Conservation (phyloP, 2,797 vertebrate species). For the Protonibea diacanthus region DNA sequence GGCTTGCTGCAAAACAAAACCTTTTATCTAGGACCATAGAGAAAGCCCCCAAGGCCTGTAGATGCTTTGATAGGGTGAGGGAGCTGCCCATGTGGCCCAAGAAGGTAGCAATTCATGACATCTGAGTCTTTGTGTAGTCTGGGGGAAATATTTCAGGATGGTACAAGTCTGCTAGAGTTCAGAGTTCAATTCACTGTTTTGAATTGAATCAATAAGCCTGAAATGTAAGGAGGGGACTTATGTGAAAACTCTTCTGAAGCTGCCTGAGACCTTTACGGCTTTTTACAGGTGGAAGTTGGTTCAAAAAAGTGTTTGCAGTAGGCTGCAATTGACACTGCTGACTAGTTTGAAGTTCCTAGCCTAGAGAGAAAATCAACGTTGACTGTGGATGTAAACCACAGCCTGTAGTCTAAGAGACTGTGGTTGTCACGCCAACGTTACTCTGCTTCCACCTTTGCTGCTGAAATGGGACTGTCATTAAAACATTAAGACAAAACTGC, state of each 20-base stretch:
- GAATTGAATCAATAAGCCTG: neutral
- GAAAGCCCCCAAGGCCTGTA: slow-evolving; percentile 22
- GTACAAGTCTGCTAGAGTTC: neutral
- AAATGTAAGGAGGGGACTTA: neutral
- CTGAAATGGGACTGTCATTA: slow-evolving; percentile 24
- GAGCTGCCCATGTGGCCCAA: slow-evolving; percentile 18
- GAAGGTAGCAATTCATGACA: slow-evolving; percentile 3
- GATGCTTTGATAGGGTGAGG: neutral
- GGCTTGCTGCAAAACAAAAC: neutral
- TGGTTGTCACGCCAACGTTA: slow-evolving; percentile 19
- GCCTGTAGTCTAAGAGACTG: neutral
- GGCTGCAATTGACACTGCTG: neutral
- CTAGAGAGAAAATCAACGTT: slow-evolving; percentile 24
- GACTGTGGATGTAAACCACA: slow-evolving; percentile 5
- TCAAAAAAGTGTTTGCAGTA: slow-evolving; percentile 20
- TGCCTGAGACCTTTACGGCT: neutral
- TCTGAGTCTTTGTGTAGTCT: slow-evolving; percentile 6
- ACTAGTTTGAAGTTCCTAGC: slow-evolving; percentile 32
- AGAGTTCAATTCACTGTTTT: neutral
- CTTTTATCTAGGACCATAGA: neutral
- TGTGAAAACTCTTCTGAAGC: neutral
- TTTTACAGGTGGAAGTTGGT: slow-evolving; percentile 14
- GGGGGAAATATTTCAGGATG: slow-evolving; percentile 1
- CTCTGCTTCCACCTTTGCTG: slow-evolving; percentile 25
- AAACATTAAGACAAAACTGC: neutral